Conservation (phyloP, 2,113 vertebrate species). For the Edolisoma coerulescens region DNA sequence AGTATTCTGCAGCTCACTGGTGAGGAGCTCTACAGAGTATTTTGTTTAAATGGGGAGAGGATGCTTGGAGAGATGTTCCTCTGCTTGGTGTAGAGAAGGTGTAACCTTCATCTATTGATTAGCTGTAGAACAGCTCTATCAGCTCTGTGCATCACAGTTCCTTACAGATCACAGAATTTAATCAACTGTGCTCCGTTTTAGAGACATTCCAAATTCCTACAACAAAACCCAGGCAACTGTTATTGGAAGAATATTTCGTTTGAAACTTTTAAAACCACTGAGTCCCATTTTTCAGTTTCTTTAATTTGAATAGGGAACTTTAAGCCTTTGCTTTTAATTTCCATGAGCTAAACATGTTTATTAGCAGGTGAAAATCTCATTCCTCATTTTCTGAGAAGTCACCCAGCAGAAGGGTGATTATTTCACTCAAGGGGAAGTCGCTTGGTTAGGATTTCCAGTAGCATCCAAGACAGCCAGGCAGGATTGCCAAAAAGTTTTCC, state of each 20-base stretch:
- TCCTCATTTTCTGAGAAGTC: neutral
- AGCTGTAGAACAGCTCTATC: neutral
- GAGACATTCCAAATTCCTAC: neutral
- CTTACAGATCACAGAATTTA: neutral
- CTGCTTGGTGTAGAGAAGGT: neutral
- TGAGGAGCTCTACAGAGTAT: neutral
- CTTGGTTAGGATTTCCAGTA: neutral
- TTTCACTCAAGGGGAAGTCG: neutral
- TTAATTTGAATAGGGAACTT: neutral
- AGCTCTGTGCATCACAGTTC: neutral
- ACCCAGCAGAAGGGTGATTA: neutral
- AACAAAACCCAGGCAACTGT: neutral
- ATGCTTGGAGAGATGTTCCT: neutral
- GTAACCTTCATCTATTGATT: neutral
- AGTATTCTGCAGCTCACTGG: neutral
- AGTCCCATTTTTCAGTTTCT: neutral
- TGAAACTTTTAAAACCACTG: neutral
- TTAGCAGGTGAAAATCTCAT: neutral
- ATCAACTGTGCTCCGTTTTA: neutral
- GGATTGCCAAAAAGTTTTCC: neutral
- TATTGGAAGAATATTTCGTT: neutral
- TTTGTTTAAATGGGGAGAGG: neutral
- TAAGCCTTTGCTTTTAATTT: neutral
- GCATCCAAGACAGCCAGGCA: neutral
- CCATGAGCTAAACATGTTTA: neutral